Evolutionary conservation across 1,140 invertebrate species (phyloP).

Genomic region (Megalopta genalis): DNA sequence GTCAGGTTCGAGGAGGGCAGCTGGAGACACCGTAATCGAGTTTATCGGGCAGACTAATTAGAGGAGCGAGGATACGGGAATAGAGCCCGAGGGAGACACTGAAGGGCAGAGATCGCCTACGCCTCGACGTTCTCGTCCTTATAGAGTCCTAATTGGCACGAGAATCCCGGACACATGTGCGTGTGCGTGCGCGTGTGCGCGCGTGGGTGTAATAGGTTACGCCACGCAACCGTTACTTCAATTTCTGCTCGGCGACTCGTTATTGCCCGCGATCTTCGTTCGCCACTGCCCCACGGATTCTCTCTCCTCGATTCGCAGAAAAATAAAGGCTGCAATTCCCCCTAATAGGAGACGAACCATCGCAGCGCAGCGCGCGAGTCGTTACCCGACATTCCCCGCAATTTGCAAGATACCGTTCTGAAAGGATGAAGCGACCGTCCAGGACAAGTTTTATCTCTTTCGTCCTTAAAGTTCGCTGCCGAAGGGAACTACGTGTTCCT

Average conservation of each 20-base stretch:
- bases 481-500: constrained; percentile 1
- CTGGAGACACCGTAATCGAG: constrained; percentile 60
- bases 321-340: background rate
- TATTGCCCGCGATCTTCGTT: background rate
- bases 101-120: constrained; percentile 61
- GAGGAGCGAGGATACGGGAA: constrained; percentile 62
- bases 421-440: background rate
- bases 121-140: constrained; percentile 51
- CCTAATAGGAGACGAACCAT: too few species aligned
- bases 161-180: constrained; percentile 4
- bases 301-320: too few species aligned
- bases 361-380: too few species aligned
- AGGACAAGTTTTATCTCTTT: constrained; percentile 9
- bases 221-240: constrained; percentile 20
- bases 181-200: too few species aligned
- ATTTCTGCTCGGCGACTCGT: constrained; percentile 14
- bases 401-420: background rate
- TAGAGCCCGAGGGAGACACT: constrained; percentile 51
- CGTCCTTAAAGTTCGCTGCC: background rate
- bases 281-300: background rate
- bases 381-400: background rate
- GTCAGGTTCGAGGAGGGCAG: constrained; percentile 22
- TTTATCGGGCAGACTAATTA: constrained; percentile 70
- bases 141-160: constrained; percentile 58
- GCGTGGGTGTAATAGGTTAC: constrained; percentile 23